Percentiles rank a stretch among this genome's conserved stretches.
phyloP scores from a whole-genome alignment of 2,888 invertebrate species.

The Eulithis prunata region DNA sequence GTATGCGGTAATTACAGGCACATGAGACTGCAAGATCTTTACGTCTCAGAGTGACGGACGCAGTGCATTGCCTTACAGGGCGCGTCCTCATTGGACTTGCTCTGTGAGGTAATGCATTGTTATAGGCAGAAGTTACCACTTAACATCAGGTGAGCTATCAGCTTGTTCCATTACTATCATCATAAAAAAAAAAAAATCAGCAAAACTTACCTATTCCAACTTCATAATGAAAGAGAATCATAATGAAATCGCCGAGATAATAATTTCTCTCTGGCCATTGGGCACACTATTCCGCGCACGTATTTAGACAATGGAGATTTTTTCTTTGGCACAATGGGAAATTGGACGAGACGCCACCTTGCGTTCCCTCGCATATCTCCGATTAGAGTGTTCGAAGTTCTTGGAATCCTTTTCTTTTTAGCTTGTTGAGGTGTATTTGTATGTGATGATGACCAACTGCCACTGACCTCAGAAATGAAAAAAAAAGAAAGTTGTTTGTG shows the following conservation, averaged over 20 bases:
- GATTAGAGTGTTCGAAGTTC: constrained; percentile 30
- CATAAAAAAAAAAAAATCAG: too few relatives aligned
- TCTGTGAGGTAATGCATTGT: too few relatives aligned
- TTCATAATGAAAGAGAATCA: constrained; percentile 42
- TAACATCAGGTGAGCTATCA: too few relatives aligned
- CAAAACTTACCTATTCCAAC: constrained; percentile 33
- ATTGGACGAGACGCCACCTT: constrained; percentile 45
- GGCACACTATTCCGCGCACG: constrained; percentile 65
- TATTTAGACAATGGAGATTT: constrained; percentile 70
- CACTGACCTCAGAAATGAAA: too few relatives aligned
- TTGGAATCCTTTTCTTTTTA: constrained; percentile 30
- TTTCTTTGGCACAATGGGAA: constrained; percentile 61
- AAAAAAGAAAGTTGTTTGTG: too few relatives aligned
- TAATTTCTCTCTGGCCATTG: constrained; percentile 65
- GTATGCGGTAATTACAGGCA: too few relatives aligned
- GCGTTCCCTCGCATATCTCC: constrained; percentile 24
- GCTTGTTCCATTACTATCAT: too few relatives aligned
- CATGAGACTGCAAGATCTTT: too few relatives aligned
- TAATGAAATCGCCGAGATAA: constrained; percentile 61
- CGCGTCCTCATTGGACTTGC: too few relatives aligned
- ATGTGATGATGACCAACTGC: neutral
- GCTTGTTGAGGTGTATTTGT: constrained; percentile 10
- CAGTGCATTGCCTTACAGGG: too few relatives aligned
- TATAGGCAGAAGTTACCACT: too few relatives aligned
- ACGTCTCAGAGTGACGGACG: too few relatives aligned